Conservation (phyloP, 2,113 vertebrate genomes). For the Caretta caretta region DNA sequence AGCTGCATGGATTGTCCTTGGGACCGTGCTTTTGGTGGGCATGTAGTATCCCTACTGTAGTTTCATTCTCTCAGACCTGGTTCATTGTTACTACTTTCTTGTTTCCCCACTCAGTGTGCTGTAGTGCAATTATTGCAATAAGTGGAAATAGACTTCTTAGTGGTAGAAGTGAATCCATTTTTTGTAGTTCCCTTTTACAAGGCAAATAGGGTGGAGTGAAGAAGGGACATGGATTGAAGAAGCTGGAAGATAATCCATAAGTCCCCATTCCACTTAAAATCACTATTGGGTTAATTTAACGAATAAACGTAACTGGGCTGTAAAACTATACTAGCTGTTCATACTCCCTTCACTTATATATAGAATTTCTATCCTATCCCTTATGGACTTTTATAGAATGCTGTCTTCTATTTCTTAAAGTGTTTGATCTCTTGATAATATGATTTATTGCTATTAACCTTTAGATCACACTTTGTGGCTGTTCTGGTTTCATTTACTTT, state of each 20-base stretch:
- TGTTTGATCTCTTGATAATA: neutral
- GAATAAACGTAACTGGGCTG: neutral
- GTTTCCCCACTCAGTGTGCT: neutral
- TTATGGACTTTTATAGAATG: neutral
- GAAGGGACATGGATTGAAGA: neutral
- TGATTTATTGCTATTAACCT: neutral
- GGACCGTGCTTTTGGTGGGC: neutral
- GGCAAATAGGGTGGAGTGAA: neutral
- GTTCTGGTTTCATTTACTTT: neutral
- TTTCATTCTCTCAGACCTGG: neutral
- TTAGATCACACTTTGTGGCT: neutral
- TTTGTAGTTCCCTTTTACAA: neutral
- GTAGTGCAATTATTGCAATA: neutral
- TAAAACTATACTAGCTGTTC: neutral
- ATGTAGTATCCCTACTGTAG: neutral
- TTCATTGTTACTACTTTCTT: neutral
- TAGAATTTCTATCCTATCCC: neutral
- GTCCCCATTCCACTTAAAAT: neutral
- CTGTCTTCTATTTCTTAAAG: neutral
- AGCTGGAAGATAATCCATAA: neutral
- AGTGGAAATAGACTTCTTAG: neutral
- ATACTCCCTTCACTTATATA: neutral
- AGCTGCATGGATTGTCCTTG: neutral
- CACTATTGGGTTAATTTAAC: neutral
- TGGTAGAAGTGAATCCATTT: neutral